Conservation (phyloP, 2,888 invertebrate species). For the Oasisia sp. region DNA sequence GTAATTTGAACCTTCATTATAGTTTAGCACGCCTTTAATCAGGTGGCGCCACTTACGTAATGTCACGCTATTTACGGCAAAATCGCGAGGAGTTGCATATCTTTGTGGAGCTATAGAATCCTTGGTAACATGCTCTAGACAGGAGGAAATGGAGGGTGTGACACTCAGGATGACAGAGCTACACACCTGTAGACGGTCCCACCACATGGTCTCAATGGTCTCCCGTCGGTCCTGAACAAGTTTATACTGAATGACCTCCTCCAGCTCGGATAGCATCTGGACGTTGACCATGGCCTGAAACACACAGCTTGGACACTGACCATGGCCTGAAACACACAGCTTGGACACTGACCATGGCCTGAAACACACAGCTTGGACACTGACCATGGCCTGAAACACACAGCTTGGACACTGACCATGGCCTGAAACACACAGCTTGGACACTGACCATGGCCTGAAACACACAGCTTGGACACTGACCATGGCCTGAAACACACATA, state of each 20-base stretch:
- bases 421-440: background rate
- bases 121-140: too few relatives aligned
- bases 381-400: conserved; percentile 68
- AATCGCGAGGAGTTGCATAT: too few relatives aligned
- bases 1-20: too few relatives aligned
- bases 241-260: conserved; percentile 97
- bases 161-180: too few relatives aligned
- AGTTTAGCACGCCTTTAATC: too few relatives aligned
- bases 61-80: too few relatives aligned
- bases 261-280: conserved; percentile 95
- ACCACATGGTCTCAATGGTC: conserved; percentile 76
- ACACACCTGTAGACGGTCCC: conserved; percentile 82
- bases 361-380: background rate
- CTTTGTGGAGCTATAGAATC: too few relatives aligned
- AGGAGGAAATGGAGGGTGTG: too few relatives aligned
- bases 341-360: conserved; percentile 90
- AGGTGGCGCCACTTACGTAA: too few relatives aligned
- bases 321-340: conserved; percentile 67
- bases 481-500: background rate
- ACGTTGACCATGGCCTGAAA: conserved; percentile 84
- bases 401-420: conserved; percentile 40
- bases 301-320: conserved; percentile 19
- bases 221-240: conserved; percentile 87
- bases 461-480: background rate
- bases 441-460: background rate